Evolutionary conservation across 2,888 invertebrate genomes (phyloP), one percentile per base, ranked within the genome.

Genomic region (Drosophila cognata): DNA sequence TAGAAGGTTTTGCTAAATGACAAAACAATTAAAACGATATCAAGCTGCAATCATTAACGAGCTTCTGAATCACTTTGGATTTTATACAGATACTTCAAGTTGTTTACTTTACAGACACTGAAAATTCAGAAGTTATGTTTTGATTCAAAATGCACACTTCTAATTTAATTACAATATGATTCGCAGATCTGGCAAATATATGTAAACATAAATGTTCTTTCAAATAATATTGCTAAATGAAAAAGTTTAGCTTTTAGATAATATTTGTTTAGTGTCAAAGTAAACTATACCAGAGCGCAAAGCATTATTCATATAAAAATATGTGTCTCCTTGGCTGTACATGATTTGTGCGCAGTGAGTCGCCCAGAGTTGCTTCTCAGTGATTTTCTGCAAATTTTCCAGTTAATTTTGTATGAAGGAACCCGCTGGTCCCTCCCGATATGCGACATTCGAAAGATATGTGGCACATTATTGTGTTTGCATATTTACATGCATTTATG

Each of bases 361-460:
- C 13, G 77, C 68, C 70, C 7, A 71, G 10, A 0, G 25, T 16
- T 46, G 65, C 31, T 50, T 31, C 56, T 55, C 28, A 56, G 33
- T 50, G 36, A 64, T 84, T 87, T 79, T 66, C 51, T 67, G 76
- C 70, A 70, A 87, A 84, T 89, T 84, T 84, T 89, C 81, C 83
- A 84, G 88, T 82, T 89, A 71, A 88, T 71, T 74, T 71, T 67
- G 53, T 71, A 52, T 64, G 64, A 56, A 61, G 76, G 63, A 59
- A 66, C 58, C 25, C 16, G 62, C 67, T 41, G 73, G 61, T 29
- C 53, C 67, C 78, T 52, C 72, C 68, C 71, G 67, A 83, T 81
- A 66, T 69, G 86, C 84, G 86, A 88, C 86, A 86, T 78, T 84
- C 84, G 73, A 68, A 88, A 86, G 82, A 88, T 90, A 86, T 86